These are phyloP conservation scores for Aramus guarauna DNA, from an alignment of 2,113 vertebrate species.

Conservation along the genomic window DNA sequence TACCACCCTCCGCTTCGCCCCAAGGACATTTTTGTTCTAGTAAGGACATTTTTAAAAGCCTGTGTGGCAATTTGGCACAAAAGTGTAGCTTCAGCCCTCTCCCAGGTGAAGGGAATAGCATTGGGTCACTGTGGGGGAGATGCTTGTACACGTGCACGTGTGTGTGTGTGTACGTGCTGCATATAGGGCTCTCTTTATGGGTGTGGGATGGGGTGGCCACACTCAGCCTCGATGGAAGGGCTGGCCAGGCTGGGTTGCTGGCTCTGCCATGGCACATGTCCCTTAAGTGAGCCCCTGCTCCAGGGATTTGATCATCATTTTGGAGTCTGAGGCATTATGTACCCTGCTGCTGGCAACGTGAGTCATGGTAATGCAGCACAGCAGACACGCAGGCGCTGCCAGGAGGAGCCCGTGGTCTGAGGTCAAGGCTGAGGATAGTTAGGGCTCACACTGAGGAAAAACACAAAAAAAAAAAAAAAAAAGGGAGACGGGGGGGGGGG, in stretches of 20 bases:
- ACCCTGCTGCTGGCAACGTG: neutral
- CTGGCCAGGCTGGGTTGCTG: neutral
- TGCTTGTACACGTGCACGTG: too few relatives aligned
- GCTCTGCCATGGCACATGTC: neutral
- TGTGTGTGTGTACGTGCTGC: too few relatives aligned
- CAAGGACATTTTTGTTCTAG: neutral
- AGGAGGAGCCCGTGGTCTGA: neutral
- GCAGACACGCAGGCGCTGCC: neutral
- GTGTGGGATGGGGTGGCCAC: neutral
- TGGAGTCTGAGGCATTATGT: neutral
- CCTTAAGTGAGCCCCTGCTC: neutral
- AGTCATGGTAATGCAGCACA: neutral
- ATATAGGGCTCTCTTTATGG: neutral
- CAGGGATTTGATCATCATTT: neutral
- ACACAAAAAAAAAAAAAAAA: rapidly evolving
- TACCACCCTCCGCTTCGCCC: neutral
- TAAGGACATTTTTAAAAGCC: neutral
- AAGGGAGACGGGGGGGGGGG: rapidly evolving
- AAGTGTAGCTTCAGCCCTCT: neutral
- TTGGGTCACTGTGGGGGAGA: rapidly evolving
- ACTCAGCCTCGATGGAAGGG: neutral
- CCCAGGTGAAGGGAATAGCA: neutral
- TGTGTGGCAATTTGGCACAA: neutral
- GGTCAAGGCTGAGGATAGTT: neutral
- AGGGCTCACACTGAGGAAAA: neutral